These are phyloP conservation scores for Gracilinanus agilis DNA, from an alignment of 2,113 vertebrate genomes.

Conservation along the genomic window DNA sequence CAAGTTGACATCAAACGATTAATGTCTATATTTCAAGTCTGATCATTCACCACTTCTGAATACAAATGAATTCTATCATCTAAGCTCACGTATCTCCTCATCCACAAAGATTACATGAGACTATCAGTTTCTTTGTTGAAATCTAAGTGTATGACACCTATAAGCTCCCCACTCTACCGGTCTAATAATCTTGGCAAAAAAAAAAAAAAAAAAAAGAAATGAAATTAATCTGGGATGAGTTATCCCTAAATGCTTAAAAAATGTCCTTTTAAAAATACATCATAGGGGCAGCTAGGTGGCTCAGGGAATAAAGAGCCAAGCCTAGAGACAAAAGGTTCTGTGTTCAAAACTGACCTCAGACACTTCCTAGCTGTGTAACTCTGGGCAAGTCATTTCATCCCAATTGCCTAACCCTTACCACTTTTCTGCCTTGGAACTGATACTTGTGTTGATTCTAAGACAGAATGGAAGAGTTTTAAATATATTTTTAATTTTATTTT, in stretches of 20 bases:
- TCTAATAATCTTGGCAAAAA: neutral
- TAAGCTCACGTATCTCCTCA: neutral
- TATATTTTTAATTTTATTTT: too few species aligned
- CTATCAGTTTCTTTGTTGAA: neutral
- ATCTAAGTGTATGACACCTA: neutral
- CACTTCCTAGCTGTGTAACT: too few species aligned
- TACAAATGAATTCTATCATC: neutral
- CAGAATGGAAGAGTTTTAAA: neutral
- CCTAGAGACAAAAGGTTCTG: too few species aligned
- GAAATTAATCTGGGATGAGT: neutral
- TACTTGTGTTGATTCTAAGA: too few species aligned
- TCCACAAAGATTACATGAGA: neutral
- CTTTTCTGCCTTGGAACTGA: too few species aligned
- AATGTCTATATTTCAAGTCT: neutral
- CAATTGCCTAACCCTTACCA: too few species aligned
- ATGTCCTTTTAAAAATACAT: neutral
- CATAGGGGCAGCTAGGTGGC: too few species aligned
- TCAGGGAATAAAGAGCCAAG: too few species aligned
- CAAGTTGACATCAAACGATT: neutral
- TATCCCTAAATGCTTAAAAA: neutral
- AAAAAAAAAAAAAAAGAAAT: neutral
- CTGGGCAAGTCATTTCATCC: too few species aligned
- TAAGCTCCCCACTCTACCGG: neutral
- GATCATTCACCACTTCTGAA: neutral
- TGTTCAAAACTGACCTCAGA: too few species aligned